These are phyloP conservation scores for Trichoplusia ni DNA, from an alignment of 1,140 invertebrate genomes.

Conservation along the genomic window DNA sequence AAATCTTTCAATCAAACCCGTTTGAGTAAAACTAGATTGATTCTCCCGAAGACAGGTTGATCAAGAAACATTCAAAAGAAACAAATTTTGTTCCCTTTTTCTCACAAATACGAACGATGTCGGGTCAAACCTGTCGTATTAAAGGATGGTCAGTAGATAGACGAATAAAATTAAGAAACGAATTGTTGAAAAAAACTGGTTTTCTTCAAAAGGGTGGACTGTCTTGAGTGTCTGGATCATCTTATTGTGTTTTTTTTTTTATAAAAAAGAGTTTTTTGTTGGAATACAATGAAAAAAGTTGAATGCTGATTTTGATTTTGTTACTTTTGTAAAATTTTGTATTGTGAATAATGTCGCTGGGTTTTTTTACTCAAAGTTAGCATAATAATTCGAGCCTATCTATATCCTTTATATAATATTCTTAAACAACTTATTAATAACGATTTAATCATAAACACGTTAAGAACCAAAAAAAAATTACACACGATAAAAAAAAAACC, in stretches of 20 bases:
- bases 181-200: constrained; percentile 35
- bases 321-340: too few relatives aligned
- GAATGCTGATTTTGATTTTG: constrained; percentile 4
- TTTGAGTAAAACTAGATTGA: constrained; percentile 51
- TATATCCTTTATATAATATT: too few relatives aligned
- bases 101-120: constrained; percentile 13
- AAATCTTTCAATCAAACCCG: constrained; percentile 44
- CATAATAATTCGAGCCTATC: too few relatives aligned
- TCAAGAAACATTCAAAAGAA: constrained; percentile 30
- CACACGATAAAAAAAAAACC: neutral
- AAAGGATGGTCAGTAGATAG: constrained; percentile 31
- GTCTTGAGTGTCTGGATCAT: constrained; percentile 9
- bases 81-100: constrained; percentile 28
- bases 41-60: constrained; percentile 45
- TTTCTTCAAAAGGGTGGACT: constrained; percentile 21
- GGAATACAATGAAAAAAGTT: neutral
- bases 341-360: too few relatives aligned
- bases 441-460: too few relatives aligned
- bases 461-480: too few relatives aligned
- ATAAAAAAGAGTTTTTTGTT: neutral
- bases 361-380: too few relatives aligned
- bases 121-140: constrained; percentile 49
- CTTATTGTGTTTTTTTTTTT: constrained; percentile 4
- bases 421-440: too few relatives aligned
- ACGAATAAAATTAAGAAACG: constrained; percentile 38